Conservation (phyloP, 2,113 vertebrate genomes). For the Caloenas nicobarica region DNA sequence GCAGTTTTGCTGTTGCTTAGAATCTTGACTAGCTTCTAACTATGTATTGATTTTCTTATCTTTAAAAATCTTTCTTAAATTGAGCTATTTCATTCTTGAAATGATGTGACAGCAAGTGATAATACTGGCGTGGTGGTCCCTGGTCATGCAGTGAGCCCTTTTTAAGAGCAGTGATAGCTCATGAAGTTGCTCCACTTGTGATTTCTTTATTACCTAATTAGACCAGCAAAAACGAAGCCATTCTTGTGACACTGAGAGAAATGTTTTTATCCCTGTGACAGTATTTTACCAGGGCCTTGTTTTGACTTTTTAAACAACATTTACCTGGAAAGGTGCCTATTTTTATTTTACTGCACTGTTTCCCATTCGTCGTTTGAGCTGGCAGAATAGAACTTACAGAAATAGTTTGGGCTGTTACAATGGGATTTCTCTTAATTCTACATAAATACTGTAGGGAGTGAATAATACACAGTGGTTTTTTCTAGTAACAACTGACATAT, state of each 20-base stretch:
- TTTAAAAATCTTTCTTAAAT: constrained; percentile 63
- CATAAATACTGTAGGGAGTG: background rate
- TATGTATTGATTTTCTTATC: constrained; percentile 53
- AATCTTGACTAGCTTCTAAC: constrained; percentile 43
- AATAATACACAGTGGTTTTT: background rate
- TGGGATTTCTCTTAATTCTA: constrained; percentile 18
- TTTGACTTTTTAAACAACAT: background rate
- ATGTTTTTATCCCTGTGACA: constrained; percentile 6
- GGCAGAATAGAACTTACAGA: background rate
- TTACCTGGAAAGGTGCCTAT: constrained; percentile 22
- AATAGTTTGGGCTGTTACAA: background rate
- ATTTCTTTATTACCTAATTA: constrained; percentile 32
- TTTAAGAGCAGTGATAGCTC: background rate
- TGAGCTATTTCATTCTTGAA: constrained; percentile 47
- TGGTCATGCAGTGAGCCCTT: background rate
- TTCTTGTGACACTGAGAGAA: background rate
- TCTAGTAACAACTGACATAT: background rate
- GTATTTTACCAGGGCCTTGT: background rate
- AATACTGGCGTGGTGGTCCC: background rate
- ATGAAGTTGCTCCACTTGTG: background rate
- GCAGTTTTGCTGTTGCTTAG: constrained; percentile 21
- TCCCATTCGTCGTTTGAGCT: constrained; percentile 4
- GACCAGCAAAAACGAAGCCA: background rate
- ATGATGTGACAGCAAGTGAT: background rate
- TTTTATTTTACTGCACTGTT: background rate